These are phyloP conservation scores for Chelmon rostratus DNA, from an alignment of 2,797 vertebrate species.

Conservation along the genomic window DNA sequence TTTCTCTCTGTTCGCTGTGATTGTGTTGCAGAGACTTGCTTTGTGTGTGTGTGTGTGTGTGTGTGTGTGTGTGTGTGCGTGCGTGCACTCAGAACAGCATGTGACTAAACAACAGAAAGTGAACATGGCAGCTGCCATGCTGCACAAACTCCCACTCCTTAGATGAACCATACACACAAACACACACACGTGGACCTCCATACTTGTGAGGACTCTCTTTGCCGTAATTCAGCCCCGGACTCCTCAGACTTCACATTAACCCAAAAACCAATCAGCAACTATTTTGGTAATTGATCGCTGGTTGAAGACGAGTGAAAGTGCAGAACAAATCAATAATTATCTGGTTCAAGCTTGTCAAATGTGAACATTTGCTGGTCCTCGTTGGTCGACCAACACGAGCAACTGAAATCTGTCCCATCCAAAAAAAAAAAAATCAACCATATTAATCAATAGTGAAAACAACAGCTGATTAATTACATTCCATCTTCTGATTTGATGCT, in stretches of 20 bases:
- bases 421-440: too few relatives aligned
- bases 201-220: constrained; percentile 18
- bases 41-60: neutral
- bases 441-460: too few relatives aligned
- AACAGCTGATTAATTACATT: too few relatives aligned
- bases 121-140: constrained; percentile 67
- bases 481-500: too few relatives aligned
- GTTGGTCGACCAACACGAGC: too few relatives aligned
- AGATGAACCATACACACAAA: constrained; percentile 11
- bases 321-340: neutral
- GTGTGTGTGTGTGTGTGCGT: constrained; percentile 10
- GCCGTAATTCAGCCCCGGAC: neutral
- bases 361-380: neutral
- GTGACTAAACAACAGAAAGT: constrained; percentile 59
- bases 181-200: neutral
- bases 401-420: too few relatives aligned
- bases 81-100: constrained; percentile 10
- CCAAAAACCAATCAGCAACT: too few relatives aligned
- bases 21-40: neutral
- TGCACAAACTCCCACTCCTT: constrained; percentile 57
- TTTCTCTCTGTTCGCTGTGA: constrained; percentile 13
- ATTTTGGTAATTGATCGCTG: neutral
- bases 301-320: neutral
- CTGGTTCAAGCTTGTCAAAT: neutral
- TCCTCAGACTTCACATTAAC: neutral